phyloP scores from a whole-genome alignment of 2,888 invertebrate species.

The Hipparchia semele region DNA sequence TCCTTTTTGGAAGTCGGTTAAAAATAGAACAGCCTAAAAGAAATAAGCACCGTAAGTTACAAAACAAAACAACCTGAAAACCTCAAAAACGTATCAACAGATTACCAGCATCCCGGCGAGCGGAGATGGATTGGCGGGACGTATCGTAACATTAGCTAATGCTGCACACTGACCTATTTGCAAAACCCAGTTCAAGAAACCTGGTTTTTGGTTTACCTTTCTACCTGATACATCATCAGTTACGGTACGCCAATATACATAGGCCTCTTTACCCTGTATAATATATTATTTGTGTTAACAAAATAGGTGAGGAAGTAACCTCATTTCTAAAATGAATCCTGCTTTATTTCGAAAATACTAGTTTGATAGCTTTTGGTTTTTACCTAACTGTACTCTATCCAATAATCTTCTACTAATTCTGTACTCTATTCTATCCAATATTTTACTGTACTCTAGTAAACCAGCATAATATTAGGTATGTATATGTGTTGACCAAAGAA shows the following conservation, averaged over 20 bases:
- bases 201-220: slow-evolving; percentile 20
- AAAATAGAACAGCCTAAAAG: too few relatives aligned
- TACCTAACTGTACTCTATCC: neutral
- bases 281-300: neutral
- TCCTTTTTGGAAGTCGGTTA: too few relatives aligned
- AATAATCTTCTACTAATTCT: too few relatives aligned
- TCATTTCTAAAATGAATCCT: neutral
- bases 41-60: neutral
- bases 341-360: neutral
- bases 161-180: slow-evolving; percentile 24
- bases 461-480: too few relatives aligned
- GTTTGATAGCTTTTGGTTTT: neutral
- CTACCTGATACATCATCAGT: slow-evolving; percentile 5
- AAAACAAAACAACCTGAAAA: slow-evolving; percentile 6
- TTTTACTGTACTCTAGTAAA: too few relatives aligned
- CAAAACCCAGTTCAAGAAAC: slow-evolving; percentile 19
- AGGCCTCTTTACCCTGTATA: neutral
- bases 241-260: neutral
- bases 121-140: slow-evolving; percentile 20
- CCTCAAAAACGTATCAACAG: slow-evolving; percentile 9
- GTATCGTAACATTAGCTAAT: slow-evolving; percentile 24
- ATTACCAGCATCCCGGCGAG: slow-evolving; percentile 16
- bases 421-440: too few relatives aligned
- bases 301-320: slow-evolving; percentile 1
- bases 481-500: too few relatives aligned